Evolutionary conservation across 2,888 invertebrate species (phyloP).

Genomic region (Melangyna quadrimaculata): DNA sequence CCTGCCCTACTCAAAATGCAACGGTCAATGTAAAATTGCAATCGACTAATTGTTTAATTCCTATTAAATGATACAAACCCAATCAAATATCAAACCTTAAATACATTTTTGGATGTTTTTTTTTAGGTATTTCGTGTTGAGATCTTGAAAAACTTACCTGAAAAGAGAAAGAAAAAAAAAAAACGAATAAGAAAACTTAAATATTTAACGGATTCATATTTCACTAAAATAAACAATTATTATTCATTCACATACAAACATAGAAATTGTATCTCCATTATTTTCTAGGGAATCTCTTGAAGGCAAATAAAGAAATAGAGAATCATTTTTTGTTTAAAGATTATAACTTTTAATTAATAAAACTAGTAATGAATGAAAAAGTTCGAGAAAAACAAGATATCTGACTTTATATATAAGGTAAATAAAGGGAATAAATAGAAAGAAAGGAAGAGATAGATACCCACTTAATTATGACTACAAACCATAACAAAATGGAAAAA

Average conservation of each 20-base stretch:
- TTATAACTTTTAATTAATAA: conserved; percentile 70
- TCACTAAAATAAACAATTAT: too few species aligned
- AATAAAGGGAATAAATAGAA: background rate
- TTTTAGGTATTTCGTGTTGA: background rate
- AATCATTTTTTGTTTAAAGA: conserved; percentile 22
- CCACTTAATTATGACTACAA: background rate
- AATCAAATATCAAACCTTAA: too few species aligned
- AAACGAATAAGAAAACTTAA: conserved; percentile 41
- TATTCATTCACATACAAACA: too few species aligned
- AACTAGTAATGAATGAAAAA: conserved; percentile 27
- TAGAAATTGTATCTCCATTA: background rate
- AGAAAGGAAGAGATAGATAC: background rate
- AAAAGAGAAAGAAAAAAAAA: conserved; percentile 39
- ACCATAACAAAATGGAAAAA: background rate
- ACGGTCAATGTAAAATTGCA: too few species aligned
- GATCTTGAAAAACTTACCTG: conserved; percentile 56
- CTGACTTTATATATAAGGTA: background rate
- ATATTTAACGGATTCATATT: too few species aligned
- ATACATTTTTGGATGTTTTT: too few species aligned
- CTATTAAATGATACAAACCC: too few species aligned
- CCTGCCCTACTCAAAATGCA: too few species aligned
- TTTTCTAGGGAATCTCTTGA: background rate
- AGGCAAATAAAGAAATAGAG: background rate
- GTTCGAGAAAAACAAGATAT: background rate
- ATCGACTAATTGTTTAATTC: too few species aligned